Evolutionary conservation across 92 coral and sea anemone species (phyloP).

Genomic region (Bergia puertoricense): DNA sequence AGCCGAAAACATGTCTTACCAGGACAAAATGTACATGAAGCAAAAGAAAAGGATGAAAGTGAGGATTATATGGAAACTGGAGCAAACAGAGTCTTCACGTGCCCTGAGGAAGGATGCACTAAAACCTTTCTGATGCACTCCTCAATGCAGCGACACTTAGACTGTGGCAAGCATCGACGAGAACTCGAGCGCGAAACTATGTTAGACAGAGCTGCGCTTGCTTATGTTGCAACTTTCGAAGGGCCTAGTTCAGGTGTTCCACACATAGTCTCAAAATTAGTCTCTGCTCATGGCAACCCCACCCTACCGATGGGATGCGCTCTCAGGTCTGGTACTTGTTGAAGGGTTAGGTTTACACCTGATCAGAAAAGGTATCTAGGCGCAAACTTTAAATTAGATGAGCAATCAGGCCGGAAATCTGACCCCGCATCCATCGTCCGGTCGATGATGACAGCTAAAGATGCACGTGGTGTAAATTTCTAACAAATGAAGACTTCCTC

Average conservation of each 20-base stretch:
- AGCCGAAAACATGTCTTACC: too few species aligned
- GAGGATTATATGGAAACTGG: too few species aligned
- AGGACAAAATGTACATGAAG: too few species aligned
- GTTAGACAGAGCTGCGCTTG: not conserved
- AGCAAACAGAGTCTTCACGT: not conserved
- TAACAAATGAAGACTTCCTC: slow-evolving; percentile 59
- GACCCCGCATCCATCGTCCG: slow-evolving; percentile 69
- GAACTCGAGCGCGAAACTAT: slow-evolving; percentile 2
- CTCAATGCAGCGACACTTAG: not conserved
- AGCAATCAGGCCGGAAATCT: slow-evolving; percentile 59
- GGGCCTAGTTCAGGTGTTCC: not conserved
- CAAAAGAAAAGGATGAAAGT: too few species aligned
- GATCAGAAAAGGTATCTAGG: slow-evolving; percentile 55
- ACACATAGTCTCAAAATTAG: not conserved
- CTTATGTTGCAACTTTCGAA: not conserved
- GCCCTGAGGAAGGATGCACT: slow-evolving; percentile 14
- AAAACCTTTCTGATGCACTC: slow-evolving; percentile 5
- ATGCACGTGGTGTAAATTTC: slow-evolving; percentile 45
- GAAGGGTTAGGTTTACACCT: slow-evolving; percentile 52
- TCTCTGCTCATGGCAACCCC: not conserved
- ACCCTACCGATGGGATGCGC: slow-evolving; percentile 68
- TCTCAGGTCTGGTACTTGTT: slow-evolving; percentile 49
- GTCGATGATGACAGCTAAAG: slow-evolving; percentile 64
- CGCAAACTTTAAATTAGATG: slow-evolving; percentile 59
- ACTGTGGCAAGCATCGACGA: slow-evolving; percentile 11